Conservation (phyloP, 2,888 invertebrate species). For the Calameuta idolon region DNA sequence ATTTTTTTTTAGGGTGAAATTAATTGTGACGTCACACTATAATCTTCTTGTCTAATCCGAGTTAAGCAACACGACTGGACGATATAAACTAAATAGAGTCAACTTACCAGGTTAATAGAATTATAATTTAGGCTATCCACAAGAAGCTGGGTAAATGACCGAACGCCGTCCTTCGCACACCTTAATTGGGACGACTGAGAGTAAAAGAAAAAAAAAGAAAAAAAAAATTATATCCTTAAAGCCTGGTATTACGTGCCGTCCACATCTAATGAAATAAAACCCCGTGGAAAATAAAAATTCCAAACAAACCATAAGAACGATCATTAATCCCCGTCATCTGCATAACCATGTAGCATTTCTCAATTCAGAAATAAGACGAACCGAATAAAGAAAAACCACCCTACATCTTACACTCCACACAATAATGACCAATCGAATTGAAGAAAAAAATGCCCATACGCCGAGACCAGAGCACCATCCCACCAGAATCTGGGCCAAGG, state of each 20-base stretch:
- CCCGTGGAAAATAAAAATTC: background rate
- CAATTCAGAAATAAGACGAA: background rate
- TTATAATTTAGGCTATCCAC: background rate
- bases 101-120: background rate
- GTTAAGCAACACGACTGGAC: background rate
- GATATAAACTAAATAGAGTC: background rate
- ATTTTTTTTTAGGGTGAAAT: background rate
- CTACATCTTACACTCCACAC: background rate
- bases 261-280: background rate
- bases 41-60: background rate
- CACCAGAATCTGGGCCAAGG: background rate
- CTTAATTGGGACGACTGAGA: background rate
- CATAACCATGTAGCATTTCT: background rate
- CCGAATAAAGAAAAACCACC: background rate
- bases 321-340: background rate
- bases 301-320: background rate
- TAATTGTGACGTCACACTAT: background rate
- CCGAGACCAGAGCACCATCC: too few relatives aligned
- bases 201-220: background rate
- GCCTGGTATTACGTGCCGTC: background rate
- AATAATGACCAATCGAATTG: too few relatives aligned
- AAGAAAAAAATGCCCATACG: background rate
- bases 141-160: background rate
- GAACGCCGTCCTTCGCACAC: background rate
- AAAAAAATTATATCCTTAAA: background rate